Percentiles rank a stretch among this genome's conserved stretches.
Conservation (phyloP, 2,797 vertebrate genomes). For the Mionectes olivaceus region DNA sequence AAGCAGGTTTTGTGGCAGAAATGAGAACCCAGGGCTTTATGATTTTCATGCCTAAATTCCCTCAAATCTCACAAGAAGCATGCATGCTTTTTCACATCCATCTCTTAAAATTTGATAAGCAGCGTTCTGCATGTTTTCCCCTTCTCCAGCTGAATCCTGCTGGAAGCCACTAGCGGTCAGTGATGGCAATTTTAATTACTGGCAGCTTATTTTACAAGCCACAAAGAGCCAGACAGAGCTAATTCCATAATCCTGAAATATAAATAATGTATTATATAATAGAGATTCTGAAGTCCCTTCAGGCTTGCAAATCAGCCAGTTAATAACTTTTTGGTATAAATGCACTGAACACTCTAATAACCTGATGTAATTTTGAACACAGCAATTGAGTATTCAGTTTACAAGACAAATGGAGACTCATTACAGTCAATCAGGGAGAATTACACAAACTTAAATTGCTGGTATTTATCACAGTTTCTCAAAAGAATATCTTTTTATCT, state of each 20-base stretch:
- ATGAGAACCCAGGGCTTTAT: background rate
- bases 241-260: background rate
- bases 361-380: background rate
- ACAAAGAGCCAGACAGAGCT: background rate
- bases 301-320: constrained; percentile 16
- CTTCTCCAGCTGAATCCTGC: background rate
- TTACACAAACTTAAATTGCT: constrained; percentile 13
- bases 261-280: constrained; percentile 22
- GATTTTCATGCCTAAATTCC: background rate
- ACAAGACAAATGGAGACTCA: constrained; percentile 32
- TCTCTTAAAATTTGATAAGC: background rate
- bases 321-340: background rate
- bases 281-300: constrained; percentile 1
- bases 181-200: background rate
- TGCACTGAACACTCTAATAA: background rate
- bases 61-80: background rate
- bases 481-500: background rate
- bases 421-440: constrained; percentile 39
- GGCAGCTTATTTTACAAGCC: background rate
- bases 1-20: background rate
- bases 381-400: constrained; percentile 21
- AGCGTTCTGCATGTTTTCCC: rapidly evolving
- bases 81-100: background rate
- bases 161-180: background rate
- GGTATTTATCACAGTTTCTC: constrained; percentile 32